Evolutionary conservation across 2,888 invertebrate species (phyloP), one percentile per base, ranked within the genome.

Genomic region (Hemicrepidius hirtus): DNA sequence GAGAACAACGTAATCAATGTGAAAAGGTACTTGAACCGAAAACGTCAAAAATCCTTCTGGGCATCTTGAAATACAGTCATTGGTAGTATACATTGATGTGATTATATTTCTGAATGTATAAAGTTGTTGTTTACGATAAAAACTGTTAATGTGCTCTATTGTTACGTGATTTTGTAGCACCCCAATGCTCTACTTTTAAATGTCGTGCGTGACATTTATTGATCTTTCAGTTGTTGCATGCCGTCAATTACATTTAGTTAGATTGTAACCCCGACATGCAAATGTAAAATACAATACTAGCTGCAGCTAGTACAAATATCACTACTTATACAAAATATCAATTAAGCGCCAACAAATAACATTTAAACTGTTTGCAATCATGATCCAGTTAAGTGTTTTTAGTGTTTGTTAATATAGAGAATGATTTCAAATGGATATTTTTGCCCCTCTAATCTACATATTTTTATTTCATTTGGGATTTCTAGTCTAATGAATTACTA

Each of bases 221-320:
- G 71, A 71, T 71, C 44, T 71, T 70, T 41, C 13, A 53, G 28
- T 66, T 71, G 66, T 71, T 71, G 71, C 71, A 71, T 71, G 71
- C 71, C 50, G 59, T 66, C 66, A 66, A 65, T 71, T 66, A 66
- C 55, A 46, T 55, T 71, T 60, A 18, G 21, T 41, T 40, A 20
- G 63, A 44, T 32, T 64, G 53, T 65, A 35, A 18, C 37, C 24
- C 12, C 44, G 37, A 57, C 55, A 70, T 70, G 70, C 64, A 70
- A 70, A 64, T 50, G 20, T 20, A 18, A 37, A 50, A 44, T 37
- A 28, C n/a, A 35, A 28, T 5, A 55, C 12, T 35, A 4, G 57
- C 1, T 57, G 37, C 57, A 37, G n/a, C 55, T 5, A 10, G 9
- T 12, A 49, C 9, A 13, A 49, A 49, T 49, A 20, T 10, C 1